These are phyloP conservation scores for Microctenopoma stevenorrisi DNA, from an alignment of 2,797 vertebrate genomes.

Conservation along the genomic window DNA sequence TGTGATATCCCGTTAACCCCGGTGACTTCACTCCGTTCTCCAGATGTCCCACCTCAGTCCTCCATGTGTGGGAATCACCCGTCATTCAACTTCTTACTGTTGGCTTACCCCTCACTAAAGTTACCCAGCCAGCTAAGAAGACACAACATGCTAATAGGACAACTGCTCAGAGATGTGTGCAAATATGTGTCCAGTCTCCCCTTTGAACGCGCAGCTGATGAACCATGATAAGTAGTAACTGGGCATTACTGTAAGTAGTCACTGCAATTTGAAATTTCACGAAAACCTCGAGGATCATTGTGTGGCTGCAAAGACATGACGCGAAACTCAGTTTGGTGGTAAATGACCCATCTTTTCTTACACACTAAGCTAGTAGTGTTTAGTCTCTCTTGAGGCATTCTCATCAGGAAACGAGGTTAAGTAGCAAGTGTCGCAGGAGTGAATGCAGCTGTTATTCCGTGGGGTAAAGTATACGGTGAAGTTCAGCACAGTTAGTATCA, in stretches of 20 bases:
- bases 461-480: constrained; percentile 64
- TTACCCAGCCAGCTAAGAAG: not conserved
- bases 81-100: not conserved
- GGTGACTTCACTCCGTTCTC: no score
- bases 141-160: not conserved
- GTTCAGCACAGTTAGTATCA: constrained; percentile 68
- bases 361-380: constrained; percentile 16
- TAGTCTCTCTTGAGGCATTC: constrained; percentile 36
- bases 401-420: constrained; percentile 69
- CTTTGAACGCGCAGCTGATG: not conserved
- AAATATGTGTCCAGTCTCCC: not conserved
- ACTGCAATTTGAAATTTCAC: not conserved
- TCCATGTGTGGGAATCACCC: no score
- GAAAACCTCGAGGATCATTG: not conserved
- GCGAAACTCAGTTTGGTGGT: not conserved
- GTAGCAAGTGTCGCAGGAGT: constrained; percentile 32
- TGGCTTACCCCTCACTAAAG: not conserved
- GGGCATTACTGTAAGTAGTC: not conserved
- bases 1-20: no score
- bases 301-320: not conserved
- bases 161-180: not conserved
- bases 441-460: constrained; percentile 58
- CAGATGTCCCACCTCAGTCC: no score
- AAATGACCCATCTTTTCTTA: constrained; percentile 8
- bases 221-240: not conserved